A percentile compares a stretch with the other conserved stretches of the same genome.
phyloP scores from a whole-genome alignment of 2,113 vertebrate genomes.

The Okapia johnstoni region DNA sequence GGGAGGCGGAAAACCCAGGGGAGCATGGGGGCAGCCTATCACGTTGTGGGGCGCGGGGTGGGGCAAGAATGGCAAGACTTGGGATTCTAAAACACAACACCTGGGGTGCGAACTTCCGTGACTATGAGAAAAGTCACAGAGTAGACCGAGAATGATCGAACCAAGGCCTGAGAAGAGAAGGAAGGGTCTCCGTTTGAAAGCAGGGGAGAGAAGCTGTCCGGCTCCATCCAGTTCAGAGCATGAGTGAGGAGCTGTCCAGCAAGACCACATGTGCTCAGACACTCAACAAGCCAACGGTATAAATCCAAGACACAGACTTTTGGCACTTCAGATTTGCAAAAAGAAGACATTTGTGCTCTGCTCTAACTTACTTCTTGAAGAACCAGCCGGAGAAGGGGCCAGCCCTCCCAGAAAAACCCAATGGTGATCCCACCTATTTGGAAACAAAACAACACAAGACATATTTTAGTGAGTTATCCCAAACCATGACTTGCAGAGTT shows the following conservation, averaged over 20 bases:
- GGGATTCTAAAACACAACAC: background rate
- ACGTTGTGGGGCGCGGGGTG: accelerated
- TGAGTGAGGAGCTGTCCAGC: background rate
- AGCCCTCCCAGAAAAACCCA: background rate
- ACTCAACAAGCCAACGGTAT: background rate
- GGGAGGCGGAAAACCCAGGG: background rate
- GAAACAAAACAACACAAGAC: background rate
- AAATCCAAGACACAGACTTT: background rate
- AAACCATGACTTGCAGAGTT: background rate
- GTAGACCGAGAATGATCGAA: background rate
- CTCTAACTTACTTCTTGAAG: background rate
- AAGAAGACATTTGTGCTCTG: background rate
- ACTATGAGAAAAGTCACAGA: background rate
- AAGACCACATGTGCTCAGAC: background rate
- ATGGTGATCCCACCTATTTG: background rate
- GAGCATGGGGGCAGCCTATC: too few species aligned
- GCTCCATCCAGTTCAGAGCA: background rate
- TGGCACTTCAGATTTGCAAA: background rate
- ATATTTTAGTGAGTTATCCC: background rate
- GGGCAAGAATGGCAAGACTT: background rate
- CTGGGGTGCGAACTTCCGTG: accelerated
- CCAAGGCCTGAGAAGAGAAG: background rate
- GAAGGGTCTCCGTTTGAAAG: background rate
- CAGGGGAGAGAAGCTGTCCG: accelerated
- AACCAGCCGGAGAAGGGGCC: background rate